phyloP scores from a whole-genome alignment of 2,797 vertebrate genomes.

The Cryptoprocta ferox region DNA sequence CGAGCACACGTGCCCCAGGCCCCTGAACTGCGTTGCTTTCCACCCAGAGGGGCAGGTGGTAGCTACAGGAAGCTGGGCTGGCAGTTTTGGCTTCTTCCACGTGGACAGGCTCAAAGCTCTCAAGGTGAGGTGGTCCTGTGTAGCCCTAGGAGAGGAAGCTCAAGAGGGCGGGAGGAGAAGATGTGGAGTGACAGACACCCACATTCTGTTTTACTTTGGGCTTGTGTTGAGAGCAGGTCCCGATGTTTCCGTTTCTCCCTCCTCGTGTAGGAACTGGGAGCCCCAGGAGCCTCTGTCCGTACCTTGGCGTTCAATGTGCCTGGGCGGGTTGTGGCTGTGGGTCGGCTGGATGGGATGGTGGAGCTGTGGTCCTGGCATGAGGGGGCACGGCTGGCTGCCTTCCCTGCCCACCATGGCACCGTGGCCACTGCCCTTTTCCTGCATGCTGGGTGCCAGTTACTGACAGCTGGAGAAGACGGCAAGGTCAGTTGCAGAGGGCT shows the following conservation, averaged over 20 bases:
- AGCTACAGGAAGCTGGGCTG: conserved; percentile 92
- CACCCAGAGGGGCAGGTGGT: conserved; percentile 87
- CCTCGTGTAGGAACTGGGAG: conserved; percentile 85
- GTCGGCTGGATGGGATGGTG: conserved; percentile 89
- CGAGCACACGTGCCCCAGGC: conserved; percentile 80
- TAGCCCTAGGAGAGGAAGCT: conserved; percentile 73
- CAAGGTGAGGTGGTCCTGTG: conserved; percentile 64
- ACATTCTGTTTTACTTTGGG: neutral
- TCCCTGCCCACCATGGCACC: conserved; percentile 89
- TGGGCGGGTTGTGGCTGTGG: conserved; percentile 89
- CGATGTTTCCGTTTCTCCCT: neutral
- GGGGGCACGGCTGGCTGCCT: conserved; percentile 87
- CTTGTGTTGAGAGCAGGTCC: neutral
- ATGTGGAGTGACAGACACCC: neutral
- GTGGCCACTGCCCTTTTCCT: conserved; percentile 87
- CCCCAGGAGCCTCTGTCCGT: conserved; percentile 88
- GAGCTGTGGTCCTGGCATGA: conserved; percentile 91
- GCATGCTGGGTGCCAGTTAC: conserved; percentile 84
- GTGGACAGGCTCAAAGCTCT: conserved; percentile 84
- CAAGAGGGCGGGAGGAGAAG: neutral
- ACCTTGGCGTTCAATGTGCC: conserved; percentile 88
- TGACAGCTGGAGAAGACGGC: conserved; percentile 91
- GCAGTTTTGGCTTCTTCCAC: conserved; percentile 87
- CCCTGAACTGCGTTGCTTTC: conserved; percentile 92
- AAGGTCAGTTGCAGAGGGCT: conserved; percentile 81